Evolutionary conservation across 2,888 invertebrate genomes (phyloP), one percentile per base, ranked within the genome.

Genomic region (Saturnia pavonia): DNA sequence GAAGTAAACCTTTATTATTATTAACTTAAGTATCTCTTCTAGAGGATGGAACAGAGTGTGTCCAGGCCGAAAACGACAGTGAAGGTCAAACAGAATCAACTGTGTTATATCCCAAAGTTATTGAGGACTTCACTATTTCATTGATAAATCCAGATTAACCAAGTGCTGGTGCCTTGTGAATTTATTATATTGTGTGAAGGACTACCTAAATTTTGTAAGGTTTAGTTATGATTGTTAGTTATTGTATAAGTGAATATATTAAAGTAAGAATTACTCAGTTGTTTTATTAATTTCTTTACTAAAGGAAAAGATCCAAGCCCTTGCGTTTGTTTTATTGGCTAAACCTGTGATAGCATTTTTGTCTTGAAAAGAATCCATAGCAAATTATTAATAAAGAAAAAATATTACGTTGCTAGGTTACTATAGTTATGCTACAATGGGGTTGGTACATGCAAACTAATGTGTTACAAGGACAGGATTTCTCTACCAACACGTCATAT

Each of bases 91-190:
- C 85, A 0, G 91, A 92, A 16, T 82, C 89, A 0, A 81, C 88
- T 14, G 87, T 92, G 4, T 83, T 92, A 25, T 92, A 91, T 72
- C 91, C 91, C 14, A 91, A 91, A 80, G 85, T 84, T 43, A 85
- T 90, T 45, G 88, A 87, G 34, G 87, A 90, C 34, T 91, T 85
- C 67, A 81, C 82, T n/a, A 84, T 88, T 67, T 76, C 80, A 74
- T 85, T 80, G 81, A 74, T 70, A 22, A 48, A 40, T 65, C 34
- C 40, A 2, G 65, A 65, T 19, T 65, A 65, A 65, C 11, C 25
- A 57, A 57, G 57, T 57, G 57, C 25, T 25, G 14, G 57, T 57
- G 25, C 11, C 12, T 25, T 27, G 57, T 57, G 57, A 57, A 57
- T 25, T 48, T 57, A 25, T 25, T 57, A 25, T 25, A 25, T 25